Evolutionary conservation across 2,888 invertebrate species (phyloP).

Genomic region (Onchidella celtica): DNA sequence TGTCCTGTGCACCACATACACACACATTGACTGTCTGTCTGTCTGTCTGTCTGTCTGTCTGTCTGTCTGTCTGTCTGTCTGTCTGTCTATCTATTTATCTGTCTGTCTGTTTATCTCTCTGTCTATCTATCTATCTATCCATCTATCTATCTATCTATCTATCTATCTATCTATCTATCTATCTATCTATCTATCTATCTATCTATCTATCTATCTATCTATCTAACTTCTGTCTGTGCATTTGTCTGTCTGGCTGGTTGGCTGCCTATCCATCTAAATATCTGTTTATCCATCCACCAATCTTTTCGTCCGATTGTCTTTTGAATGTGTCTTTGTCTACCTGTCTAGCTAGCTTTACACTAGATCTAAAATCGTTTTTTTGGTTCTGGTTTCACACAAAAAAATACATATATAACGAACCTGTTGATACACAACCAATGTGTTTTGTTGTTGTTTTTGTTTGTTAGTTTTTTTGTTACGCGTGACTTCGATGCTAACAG

Average conservation of each 20-base stretch:
- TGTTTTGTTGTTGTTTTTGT: no score
- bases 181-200: conserved; percentile 19
- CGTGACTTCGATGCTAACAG: no score
- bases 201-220: conserved; percentile 14
- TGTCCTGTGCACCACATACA: no score
- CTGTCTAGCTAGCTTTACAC: neutral
- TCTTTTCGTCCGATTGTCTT: no score
- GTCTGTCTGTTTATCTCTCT: neutral
- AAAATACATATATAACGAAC: no score
- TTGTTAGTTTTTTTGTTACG: no score
- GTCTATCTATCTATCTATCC: neutral
- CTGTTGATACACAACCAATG: no score
- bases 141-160: conserved; percentile 19
- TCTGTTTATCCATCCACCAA: no score
- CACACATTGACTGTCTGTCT: neutral
- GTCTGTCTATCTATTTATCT: neutral
- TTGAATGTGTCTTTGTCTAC: neutral
- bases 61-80: neutral
- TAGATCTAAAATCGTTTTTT: no score
- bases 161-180: conserved; percentile 19
- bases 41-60: neutral
- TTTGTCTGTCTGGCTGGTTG: neutral
- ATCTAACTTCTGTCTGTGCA: neutral
- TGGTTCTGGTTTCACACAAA: no score
- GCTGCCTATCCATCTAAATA: no score